Base-by-base conservation (phyloP, 2,797 vertebrate genomes). In the Geotrypetes seraphini region DNA sequence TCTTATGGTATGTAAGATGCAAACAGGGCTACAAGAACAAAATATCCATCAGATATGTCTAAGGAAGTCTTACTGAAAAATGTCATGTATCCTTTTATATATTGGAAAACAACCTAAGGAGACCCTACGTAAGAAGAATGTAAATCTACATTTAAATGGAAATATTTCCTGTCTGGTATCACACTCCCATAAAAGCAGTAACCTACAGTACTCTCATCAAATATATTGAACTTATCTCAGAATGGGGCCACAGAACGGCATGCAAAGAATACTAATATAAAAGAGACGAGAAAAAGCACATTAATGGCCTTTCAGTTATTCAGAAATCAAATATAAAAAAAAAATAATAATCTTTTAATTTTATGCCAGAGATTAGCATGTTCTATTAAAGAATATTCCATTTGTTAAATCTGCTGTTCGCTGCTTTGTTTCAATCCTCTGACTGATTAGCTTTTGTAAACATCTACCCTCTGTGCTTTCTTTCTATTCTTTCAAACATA, bases 1-100 rank as follows among this genome's bases (percentile, higher is more conserved):
- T 59, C 47, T 63, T 68, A 66, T 71, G 62, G 63, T 46, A 32
- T 47, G 55, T 31, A 12, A 46, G 41, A 53, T 63, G 32, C 41
- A 39, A 45, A 35, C 31, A 14, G 22, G 54, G 47, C 57, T 57
- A 45, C 6, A 31, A 39, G 25, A 54, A 43, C 8, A 19, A 43
- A 51, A 63, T 30, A 37, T 52, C 49, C 53, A 60, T 55, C 47
- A 51, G 54, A 54, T 39, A 7, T 29, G 49, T 58, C 50, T 53
- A 24, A 12, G 34, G 29, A 50, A 53, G 51, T 51, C 43, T 45
- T 43, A 39, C 47, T 66, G 45, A 62, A 58, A 64, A 63, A 55
- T 58, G 35, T 28, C 33, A 35, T 33, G 60, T 62, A 47, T 10
- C 47, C 53, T 57, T 62, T n/a, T 50, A 39, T 49, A 64, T 60